These are phyloP conservation scores for Amblyraja radiata DNA, from an alignment of 2,797 vertebrate species.

Conservation along the genomic window DNA sequence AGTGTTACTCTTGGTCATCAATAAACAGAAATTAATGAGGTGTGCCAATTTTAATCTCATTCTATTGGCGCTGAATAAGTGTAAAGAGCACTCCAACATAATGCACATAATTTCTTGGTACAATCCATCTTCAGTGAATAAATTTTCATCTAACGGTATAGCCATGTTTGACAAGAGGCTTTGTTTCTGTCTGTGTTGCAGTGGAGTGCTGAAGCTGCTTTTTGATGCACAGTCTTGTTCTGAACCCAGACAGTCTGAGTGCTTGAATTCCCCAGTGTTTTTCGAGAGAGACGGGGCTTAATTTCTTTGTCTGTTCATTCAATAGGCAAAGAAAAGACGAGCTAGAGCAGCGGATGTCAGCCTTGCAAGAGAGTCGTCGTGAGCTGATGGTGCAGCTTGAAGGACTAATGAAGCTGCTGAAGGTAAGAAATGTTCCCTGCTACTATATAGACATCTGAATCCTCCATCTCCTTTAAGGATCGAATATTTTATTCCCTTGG, in stretches of 20 bases:
- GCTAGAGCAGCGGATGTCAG: slow-evolving; percentile 91
- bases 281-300: slow-evolving; percentile 24
- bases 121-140: neutral
- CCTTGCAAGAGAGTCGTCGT: slow-evolving; percentile 86
- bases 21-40: neutral
- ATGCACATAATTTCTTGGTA: neutral
- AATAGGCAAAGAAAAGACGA: slow-evolving; percentile 91
- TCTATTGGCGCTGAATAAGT: neutral
- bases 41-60: neutral
- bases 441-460: neutral
- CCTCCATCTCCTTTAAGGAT: neutral
- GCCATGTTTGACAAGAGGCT: neutral
- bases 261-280: slow-evolving; percentile 34
- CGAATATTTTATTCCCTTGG: neutral
- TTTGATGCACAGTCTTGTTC: neutral
- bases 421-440: slow-evolving; percentile 62
- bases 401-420: slow-evolving; percentile 92
- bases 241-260: slow-evolving; percentile 32
- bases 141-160: neutral
- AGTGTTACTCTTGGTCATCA: neutral
- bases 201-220: slow-evolving; percentile 17
- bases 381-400: slow-evolving; percentile 97
- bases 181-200: slow-evolving; percentile 1
- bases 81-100: slow-evolving; percentile 5
- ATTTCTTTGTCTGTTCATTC: slow-evolving; percentile 30